phyloP scores from a whole-genome alignment of 2,113 vertebrate species.

The Noturus placidus region DNA sequence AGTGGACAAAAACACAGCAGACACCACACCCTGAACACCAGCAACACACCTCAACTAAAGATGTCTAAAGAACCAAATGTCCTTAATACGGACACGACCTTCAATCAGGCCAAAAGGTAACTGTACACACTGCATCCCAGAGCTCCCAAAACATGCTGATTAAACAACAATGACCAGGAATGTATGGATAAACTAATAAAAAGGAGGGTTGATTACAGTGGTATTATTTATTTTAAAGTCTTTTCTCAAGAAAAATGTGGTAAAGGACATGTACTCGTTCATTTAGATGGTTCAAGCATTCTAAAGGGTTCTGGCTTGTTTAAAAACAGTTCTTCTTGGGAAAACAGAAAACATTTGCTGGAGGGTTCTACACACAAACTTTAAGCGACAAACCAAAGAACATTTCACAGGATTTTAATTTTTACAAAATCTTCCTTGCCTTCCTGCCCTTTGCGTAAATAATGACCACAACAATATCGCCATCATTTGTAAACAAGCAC shows the following conservation, averaged over 20 bases:
- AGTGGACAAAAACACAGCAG: slow-evolving; percentile 12
- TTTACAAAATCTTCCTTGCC: neutral
- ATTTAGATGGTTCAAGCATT: neutral
- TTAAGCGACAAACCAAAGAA: neutral
- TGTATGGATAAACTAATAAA: neutral
- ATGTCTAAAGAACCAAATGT: neutral
- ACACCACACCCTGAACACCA: slow-evolving; percentile 26
- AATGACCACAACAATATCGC: neutral
- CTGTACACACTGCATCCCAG: neutral
- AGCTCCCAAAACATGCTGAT: neutral
- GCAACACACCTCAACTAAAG: neutral
- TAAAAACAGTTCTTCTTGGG: neutral
- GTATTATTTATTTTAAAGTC: neutral
- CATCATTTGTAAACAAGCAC: neutral
- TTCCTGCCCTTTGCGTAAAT: neutral
- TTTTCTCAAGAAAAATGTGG: neutral
- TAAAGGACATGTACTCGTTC: neutral
- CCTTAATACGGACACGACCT: neutral
- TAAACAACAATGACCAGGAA: neutral
- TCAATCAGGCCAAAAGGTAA: neutral
- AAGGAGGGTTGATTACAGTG: neutral
- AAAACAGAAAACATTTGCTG: neutral
- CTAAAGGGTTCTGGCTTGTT: neutral
- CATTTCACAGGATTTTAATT: neutral
- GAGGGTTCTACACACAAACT: neutral